A percentile compares a stretch with the other conserved stretches of the same genome.
Conservation (phyloP, 2,797 vertebrate genomes). For the Sarcoramphus papa region DNA sequence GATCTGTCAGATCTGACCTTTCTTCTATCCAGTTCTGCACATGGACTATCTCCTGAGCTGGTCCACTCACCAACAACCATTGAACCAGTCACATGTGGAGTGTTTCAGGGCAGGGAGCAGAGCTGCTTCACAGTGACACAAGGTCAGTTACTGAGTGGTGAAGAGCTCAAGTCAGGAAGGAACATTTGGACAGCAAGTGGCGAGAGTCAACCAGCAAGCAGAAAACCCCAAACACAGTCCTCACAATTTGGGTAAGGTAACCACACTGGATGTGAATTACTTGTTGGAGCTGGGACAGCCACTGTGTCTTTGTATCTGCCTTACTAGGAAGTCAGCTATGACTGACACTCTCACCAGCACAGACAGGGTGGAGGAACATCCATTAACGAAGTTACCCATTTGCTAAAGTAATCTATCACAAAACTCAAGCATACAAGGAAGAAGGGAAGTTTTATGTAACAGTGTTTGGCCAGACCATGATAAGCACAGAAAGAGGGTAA, state of each 20-base stretch:
- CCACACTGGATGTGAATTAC: neutral
- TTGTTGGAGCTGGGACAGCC: neutral
- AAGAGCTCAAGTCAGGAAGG: neutral
- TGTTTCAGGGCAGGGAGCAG: neutral
- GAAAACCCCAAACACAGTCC: neutral
- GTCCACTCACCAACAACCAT: neutral
- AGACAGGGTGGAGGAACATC: neutral
- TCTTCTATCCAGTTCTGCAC: neutral
- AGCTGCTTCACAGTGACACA: neutral
- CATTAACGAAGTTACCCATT: slow-evolving; percentile 12
- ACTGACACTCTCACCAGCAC: neutral
- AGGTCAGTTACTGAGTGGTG: neutral
- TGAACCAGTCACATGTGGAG: neutral
- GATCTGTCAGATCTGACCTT: neutral
- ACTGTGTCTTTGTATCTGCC: neutral
- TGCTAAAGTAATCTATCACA: neutral
- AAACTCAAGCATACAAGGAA: neutral
- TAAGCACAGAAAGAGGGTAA: slow-evolving; percentile 19
- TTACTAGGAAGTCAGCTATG: neutral
- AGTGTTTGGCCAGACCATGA: neutral
- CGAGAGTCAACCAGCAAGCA: neutral
- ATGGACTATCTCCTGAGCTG: neutral
- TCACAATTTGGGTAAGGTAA: neutral
- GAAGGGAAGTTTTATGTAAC: neutral
- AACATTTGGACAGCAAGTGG: neutral